Conservation (phyloP, 2,888 invertebrate species). For the Drosophila tripunctata region DNA sequence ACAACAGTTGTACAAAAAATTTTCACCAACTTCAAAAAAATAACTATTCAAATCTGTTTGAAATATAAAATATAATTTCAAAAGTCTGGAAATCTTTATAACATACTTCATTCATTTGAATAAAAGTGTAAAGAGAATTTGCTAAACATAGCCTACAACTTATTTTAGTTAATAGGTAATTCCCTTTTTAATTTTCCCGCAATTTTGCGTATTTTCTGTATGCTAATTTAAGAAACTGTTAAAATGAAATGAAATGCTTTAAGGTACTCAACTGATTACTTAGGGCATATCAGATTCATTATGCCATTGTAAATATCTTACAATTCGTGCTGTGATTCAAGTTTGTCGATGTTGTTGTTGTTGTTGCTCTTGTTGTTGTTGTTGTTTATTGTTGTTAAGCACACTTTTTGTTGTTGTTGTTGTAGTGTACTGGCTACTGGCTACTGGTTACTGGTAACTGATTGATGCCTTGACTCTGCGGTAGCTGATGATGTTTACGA, state of each 20-base stretch:
- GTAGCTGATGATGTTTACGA: slow-evolving; percentile 47
- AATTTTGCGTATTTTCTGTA: too few species aligned
- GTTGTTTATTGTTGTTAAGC: slow-evolving; percentile 42
- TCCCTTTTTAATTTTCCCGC: too few species aligned
- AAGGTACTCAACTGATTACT: not conserved
- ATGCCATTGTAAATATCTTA: slow-evolving; percentile 21
- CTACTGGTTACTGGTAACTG: slow-evolving; percentile 40
- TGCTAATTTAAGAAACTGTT: too few species aligned
- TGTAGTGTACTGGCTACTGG: slow-evolving; percentile 47
- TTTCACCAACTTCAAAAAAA: too few species aligned
- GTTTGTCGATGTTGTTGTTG: slow-evolving; percentile 20
- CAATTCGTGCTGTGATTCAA: slow-evolving; percentile 39
- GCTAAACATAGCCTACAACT: too few species aligned
- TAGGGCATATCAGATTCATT: slow-evolving; percentile 31
- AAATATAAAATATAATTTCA: too few species aligned
- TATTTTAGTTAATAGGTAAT: too few species aligned
- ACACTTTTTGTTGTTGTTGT: slow-evolving; percentile 31
- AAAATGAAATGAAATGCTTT: not conserved
- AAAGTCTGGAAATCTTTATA: too few species aligned
- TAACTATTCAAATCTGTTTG: too few species aligned
- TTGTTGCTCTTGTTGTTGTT: slow-evolving; percentile 17
- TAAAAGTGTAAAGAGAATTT: too few species aligned
- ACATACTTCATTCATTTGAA: too few species aligned
- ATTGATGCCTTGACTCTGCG: slow-evolving; percentile 52
- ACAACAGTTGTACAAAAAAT: too few species aligned